Evolutionary conservation across 1,140 invertebrate genomes (phyloP).

Genomic region (Neotoxoptera formosana): DNA sequence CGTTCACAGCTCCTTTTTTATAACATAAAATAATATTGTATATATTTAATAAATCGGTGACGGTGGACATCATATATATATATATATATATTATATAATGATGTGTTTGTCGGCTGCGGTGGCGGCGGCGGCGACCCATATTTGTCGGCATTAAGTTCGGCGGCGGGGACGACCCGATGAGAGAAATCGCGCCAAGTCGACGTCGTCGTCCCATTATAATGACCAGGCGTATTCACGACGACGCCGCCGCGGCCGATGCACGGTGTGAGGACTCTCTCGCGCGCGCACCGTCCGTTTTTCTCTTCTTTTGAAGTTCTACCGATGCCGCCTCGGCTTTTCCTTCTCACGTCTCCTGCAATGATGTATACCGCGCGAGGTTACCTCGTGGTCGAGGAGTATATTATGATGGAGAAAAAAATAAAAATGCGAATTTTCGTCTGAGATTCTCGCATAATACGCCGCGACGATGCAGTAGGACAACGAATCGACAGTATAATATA

Average conservation of each 20-base stretch:
- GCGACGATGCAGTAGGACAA: background rate
- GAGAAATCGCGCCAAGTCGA: background rate
- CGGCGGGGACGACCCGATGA: background rate
- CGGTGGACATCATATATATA: background rate
- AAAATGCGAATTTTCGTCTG: background rate
- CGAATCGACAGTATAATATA: too few species aligned
- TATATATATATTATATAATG: background rate
- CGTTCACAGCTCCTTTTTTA: constrained; percentile 27
- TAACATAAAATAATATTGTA: constrained; percentile 1
- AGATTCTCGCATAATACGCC: background rate
- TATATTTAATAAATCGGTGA: background rate
- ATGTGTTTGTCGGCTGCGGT: background rate
- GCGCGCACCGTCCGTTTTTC: background rate
- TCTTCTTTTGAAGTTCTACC: constrained; percentile 11
- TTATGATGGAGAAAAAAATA: background rate
- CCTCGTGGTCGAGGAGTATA: background rate
- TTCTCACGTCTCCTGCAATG: background rate
- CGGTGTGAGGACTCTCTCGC: background rate
- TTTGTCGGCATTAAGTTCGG: background rate
- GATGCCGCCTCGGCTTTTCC: background rate
- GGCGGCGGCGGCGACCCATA: background rate
- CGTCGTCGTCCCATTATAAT: constrained; percentile 21
- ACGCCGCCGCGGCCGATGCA: background rate
- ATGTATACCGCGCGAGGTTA: background rate
- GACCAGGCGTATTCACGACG: background rate